Evolutionary conservation across 2,797 vertebrate species (phyloP), one percentile per base, ranked within the genome.

Genomic region (Myoxocephalus aenaeus): DNA sequence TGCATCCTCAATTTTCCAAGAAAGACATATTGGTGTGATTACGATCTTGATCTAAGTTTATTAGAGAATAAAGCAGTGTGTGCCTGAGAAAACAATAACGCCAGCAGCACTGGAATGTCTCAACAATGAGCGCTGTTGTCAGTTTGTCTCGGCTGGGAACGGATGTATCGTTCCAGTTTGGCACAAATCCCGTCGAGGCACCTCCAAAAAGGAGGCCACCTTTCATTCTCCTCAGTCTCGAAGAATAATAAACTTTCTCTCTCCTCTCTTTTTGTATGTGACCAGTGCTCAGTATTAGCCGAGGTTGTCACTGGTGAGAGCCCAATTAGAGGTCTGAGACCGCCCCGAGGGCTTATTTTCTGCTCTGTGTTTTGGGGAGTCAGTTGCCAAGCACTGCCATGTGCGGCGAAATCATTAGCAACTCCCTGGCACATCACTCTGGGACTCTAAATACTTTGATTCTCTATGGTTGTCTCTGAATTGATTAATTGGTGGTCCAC

Each of bases 311-410:
- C 80, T 88, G 87, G 72, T 88, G 88, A 87, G 90, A 88, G 87
- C 69, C 90, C 87, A 94, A 92, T 94, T 94, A 93, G 86, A 91
- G 87, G 81, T 74, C 80, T 73, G 77, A 70, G 80, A 75, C 73
- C 40, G 77, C 88, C 79, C 89, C 32, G 4, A 46, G 89, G 89
- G 85, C 78, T 87, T 86, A 89, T 82, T 89, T 89, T 83, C 81
- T 80, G 84, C 83, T 80, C 85, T 83, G 81, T 92, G 84, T 91
- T 92, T 91, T 87, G 68, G 70, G 73, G 79, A 78, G 57, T 80
- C 74, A 65, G 91, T 94, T 94, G 92, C 94, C 92, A 92, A 90
- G 93, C 84, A 29, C 89, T 87, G 83, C 80, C 78, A 82, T 86
- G 92, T 90, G 92, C 90, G 76, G 56, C 69, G 74, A 76, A 86